A percentile compares a stretch with the other conserved stretches of the same genome.
phyloP scores from a whole-genome alignment of 2,888 invertebrate genomes.

The Euplexia lucipara region DNA sequence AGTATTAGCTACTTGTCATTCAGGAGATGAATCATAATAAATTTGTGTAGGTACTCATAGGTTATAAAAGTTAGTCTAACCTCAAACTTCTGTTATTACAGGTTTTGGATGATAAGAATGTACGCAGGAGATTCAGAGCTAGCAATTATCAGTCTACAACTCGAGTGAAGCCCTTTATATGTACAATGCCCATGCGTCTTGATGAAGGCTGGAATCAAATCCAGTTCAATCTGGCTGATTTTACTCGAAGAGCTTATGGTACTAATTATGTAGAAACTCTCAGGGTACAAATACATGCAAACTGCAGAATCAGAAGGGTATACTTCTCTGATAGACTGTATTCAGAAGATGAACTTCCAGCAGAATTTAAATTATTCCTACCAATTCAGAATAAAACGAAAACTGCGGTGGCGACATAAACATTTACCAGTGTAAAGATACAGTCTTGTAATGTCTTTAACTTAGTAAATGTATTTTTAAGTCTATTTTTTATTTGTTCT shows the following conservation, averaged over 20 bases:
- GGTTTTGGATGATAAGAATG: slow-evolving; percentile 98
- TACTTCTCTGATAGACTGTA: slow-evolving; percentile 98
- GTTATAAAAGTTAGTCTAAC: slow-evolving; percentile 63
- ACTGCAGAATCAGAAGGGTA: slow-evolving; percentile 97
- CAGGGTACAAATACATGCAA: slow-evolving; percentile 98
- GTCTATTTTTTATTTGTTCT: slow-evolving; percentile 77
- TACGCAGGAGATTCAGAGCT: slow-evolving; percentile 96
- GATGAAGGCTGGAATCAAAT: slow-evolving; percentile 99
- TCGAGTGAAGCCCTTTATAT: slow-evolving; percentile 98
- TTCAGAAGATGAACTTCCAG: slow-evolving; percentile 98
- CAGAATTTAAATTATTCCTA: slow-evolving; percentile 98
- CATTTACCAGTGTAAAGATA: slow-evolving; percentile 61
- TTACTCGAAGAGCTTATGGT: slow-evolving; percentile 98
- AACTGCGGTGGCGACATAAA: slow-evolving; percentile 87
- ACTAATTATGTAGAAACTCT: slow-evolving; percentile 98
- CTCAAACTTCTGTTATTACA: slow-evolving; percentile 78
- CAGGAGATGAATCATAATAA: slow-evolving; percentile 11
- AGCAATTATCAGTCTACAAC: slow-evolving; percentile 99
- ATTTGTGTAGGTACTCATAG: slow-evolving; percentile 8
- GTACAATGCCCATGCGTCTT: slow-evolving; percentile 98
- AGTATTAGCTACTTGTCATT: neutral
- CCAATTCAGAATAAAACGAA: slow-evolving; percentile 96
- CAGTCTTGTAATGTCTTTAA: slow-evolving; percentile 63
- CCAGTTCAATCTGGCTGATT: slow-evolving; percentile 98
- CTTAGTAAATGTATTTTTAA: slow-evolving; percentile 82